Conservation (phyloP, 2,113 vertebrate genomes). For the Conger conger region DNA sequence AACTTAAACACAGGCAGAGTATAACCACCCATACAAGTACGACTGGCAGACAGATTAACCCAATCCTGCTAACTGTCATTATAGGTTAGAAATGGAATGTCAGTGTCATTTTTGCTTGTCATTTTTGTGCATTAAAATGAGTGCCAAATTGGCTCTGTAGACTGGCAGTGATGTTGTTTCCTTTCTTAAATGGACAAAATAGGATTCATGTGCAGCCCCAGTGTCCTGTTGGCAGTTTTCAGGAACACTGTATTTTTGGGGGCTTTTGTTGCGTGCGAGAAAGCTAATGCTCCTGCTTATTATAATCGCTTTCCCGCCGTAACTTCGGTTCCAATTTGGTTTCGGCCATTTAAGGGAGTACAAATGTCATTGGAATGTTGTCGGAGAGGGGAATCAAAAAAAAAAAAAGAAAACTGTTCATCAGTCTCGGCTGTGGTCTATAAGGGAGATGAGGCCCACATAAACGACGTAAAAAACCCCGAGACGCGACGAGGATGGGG, state of each 20-base stretch:
- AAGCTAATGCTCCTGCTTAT: constrained; percentile 29
- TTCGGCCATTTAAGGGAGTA: background rate
- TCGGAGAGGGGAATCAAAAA: background rate
- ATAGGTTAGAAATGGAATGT: constrained; percentile 24
- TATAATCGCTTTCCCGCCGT: constrained; percentile 31
- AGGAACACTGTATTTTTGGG: constrained; percentile 9
- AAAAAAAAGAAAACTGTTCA: background rate
- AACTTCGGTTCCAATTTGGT: constrained; percentile 37
- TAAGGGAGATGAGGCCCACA: background rate
- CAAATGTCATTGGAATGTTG: constrained; percentile 14
- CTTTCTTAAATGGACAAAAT: constrained; percentile 28
- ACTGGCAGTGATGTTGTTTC: constrained; percentile 24
- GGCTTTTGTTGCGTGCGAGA: constrained; percentile 11
- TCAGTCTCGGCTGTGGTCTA: background rate
- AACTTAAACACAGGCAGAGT: background rate
- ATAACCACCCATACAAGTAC: background rate
- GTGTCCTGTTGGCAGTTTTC: constrained; percentile 17
- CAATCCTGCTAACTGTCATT: constrained; percentile 11
- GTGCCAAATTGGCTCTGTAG: constrained; percentile 14
- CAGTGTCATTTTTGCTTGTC: constrained; percentile 17
- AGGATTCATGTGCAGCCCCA: background rate
- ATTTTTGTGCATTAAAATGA: constrained; percentile 4
- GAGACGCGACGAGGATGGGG: background rate
- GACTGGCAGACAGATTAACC: background rate
- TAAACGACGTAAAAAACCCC: background rate